Evolutionary conservation across 1,140 invertebrate species (phyloP).

Genomic region (Anastrepha ludens): DNA sequence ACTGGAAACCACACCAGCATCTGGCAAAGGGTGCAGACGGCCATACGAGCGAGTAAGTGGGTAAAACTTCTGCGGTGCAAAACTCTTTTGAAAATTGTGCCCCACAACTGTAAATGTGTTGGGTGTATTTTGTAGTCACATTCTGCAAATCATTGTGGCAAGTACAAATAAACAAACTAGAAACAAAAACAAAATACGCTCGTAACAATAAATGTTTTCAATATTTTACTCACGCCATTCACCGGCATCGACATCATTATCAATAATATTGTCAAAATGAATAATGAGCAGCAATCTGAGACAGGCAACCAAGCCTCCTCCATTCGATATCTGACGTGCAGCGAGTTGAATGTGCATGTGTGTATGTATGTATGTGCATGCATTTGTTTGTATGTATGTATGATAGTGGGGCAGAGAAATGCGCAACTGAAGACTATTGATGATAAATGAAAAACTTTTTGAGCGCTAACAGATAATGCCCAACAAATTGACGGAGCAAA

Average conservation of each 20-base stretch:
- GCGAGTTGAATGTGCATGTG: neutral
- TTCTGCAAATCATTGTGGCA: slow-evolving; percentile 34
- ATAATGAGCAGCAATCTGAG: slow-evolving; percentile 65
- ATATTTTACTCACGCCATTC: slow-evolving; percentile 46
- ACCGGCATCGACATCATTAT: slow-evolving; percentile 48
- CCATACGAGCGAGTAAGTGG: neutral
- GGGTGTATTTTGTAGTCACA: slow-evolving; percentile 34
- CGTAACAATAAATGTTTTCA: slow-evolving; percentile 55
- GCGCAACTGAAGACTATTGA: neutral
- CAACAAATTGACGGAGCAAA: slow-evolving; percentile 14
- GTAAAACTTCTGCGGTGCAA: neutral
- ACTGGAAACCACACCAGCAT: slow-evolving; percentile 36
- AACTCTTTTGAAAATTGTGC: neutral
- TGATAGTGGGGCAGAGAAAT: neutral
- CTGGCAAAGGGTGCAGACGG: too few species aligned
- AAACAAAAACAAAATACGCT: neutral
- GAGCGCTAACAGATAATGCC: neutral
- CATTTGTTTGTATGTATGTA: neutral
- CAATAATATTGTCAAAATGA: slow-evolving; percentile 68
- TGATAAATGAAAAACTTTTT: slow-evolving; percentile 35
- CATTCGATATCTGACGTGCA: neutral
- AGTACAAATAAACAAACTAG: neutral
- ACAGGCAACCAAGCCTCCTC: slow-evolving; percentile 16
- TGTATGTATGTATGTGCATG: neutral
- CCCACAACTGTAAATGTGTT: neutral